Evolutionary conservation across 2,888 invertebrate species (phyloP).

Genomic region (Drosophila cracens): DNA sequence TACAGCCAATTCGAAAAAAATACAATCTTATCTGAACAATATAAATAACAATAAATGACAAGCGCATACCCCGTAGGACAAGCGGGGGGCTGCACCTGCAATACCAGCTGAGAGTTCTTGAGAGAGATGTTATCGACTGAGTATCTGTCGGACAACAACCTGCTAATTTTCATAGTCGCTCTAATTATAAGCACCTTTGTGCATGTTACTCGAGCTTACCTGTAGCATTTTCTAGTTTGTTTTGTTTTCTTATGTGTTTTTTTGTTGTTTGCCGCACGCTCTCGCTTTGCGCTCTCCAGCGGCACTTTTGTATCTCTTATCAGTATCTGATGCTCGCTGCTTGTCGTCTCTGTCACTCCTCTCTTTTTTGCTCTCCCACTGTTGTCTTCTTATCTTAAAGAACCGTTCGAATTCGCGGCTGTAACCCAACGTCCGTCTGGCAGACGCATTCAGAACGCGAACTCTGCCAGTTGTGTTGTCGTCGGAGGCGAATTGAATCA

Average conservation of each 20-base stretch:
- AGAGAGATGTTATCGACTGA: constrained; percentile 11
- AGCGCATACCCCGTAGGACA: constrained; percentile 10
- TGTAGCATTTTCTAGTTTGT: constrained; percentile 25
- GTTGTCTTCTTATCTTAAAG: constrained; percentile 68
- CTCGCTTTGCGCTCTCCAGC: constrained; percentile 13
- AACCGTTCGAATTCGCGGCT: constrained; percentile 59
- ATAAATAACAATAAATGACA: constrained; percentile 66
- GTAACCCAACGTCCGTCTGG: constrained; percentile 47
- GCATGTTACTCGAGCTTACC: constrained; percentile 20
- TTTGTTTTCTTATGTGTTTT: background rate
- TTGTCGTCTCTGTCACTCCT: constrained; percentile 2
- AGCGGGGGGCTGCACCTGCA: constrained; percentile 25
- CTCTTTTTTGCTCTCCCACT: constrained; percentile 13
- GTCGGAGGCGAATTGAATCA: constrained; percentile 31
- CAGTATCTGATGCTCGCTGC: constrained; percentile 50
- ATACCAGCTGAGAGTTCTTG: constrained; percentile 33
- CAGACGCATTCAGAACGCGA: constrained; percentile 67
- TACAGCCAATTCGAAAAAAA: constrained; percentile 31
- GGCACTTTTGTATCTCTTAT: constrained; percentile 43
- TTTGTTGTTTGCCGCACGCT: constrained; percentile 29
- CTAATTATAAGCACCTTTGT: constrained; percentile 54
- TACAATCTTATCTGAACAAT: constrained; percentile 64
- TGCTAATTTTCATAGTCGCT: constrained; percentile 68
- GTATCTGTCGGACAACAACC: constrained; percentile 36
- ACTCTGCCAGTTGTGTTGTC: constrained; percentile 61